phyloP scores from a whole-genome alignment of 2,888 invertebrate genomes.

The Aphidius colemani region DNA sequence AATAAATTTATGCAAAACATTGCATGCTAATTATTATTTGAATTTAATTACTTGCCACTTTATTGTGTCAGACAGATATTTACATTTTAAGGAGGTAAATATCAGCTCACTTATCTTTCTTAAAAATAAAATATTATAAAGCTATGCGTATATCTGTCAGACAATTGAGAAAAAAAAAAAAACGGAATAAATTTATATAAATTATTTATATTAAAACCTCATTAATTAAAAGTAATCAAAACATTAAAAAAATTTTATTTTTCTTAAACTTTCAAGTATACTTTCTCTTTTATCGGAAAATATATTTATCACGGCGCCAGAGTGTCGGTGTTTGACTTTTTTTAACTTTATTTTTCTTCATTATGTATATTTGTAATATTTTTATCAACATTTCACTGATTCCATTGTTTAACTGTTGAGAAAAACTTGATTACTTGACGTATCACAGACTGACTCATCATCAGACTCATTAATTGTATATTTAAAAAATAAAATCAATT shows the following conservation, averaged over 20 bases:
- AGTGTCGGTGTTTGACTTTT: too few species aligned
- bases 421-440: too few species aligned
- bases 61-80: slow-evolving; percentile 15
- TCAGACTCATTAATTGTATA: too few species aligned
- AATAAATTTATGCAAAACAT: slow-evolving; percentile 1
- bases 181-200: not conserved
- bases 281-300: too few species aligned
- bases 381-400: too few species aligned
- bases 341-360: too few species aligned
- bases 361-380: too few species aligned
- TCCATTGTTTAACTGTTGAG: too few species aligned
- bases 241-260: not conserved
- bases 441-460: too few species aligned
- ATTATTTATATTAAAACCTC: not conserved
- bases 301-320: too few species aligned
- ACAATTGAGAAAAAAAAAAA: slow-evolving; percentile 2
- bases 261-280: too few species aligned
- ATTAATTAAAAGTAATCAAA: not conserved
- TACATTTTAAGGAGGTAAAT: not conserved
- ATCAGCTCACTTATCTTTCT: not conserved
- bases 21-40: slow-evolving; percentile 16
- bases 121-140: not conserved
- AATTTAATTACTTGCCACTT: slow-evolving; percentile 20
- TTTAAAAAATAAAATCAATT: too few species aligned
- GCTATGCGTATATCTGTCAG: not conserved